Evolutionary conservation across 2,113 vertebrate genomes (phyloP), one percentile per base, ranked within the genome.

Genomic region (Donacobius atricapilla): DNA sequence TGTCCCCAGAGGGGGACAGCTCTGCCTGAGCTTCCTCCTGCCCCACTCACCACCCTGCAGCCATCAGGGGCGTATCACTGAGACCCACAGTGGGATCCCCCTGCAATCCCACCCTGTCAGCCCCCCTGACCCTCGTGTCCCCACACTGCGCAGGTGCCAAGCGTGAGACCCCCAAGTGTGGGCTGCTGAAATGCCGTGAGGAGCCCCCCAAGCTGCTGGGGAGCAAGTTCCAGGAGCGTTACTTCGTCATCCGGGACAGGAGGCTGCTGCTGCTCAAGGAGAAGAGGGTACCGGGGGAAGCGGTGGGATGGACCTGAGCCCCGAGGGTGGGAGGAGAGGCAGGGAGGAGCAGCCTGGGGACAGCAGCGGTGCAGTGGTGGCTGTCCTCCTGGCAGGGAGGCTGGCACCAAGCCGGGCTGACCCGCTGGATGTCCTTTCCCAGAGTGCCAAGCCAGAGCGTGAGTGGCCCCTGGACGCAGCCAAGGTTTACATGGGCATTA

Each of bases 401-500:
- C 23, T 80, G 71, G 35, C 45, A 54, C 6, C 33, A 24, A 16
- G n/a, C 30, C 13, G 8, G 30, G 82, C 42, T 82, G 63, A 77
- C 33, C 68, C 1, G 0, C 22, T 37, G 66, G 37, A 10, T 87
- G 33, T 92, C 18, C 35, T 48, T 96, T 53, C 63, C 54, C 97
- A 99, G 99, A 99, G 98, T 70, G 97, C 97, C 96, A 99, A 98
- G 93, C 98, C 99, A 0, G 99, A 99, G 93, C 98, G 99, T 6
- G 99, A 99, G 51, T 99, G 99, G 99, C 79, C 98, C 77, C 96
- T 99, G 93, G 98, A 99, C 5, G 93, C 97, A 76, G 98, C 99
- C 97, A 99, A 99, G 97, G 98, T 99, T 97, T 99, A 99, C 96
- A 98, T 99, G 88, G 99, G 99, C 60, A 99, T 99, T 86, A 98